Conservation (phyloP, 1,140 invertebrate species). For the Lethocerus indicus region DNA sequence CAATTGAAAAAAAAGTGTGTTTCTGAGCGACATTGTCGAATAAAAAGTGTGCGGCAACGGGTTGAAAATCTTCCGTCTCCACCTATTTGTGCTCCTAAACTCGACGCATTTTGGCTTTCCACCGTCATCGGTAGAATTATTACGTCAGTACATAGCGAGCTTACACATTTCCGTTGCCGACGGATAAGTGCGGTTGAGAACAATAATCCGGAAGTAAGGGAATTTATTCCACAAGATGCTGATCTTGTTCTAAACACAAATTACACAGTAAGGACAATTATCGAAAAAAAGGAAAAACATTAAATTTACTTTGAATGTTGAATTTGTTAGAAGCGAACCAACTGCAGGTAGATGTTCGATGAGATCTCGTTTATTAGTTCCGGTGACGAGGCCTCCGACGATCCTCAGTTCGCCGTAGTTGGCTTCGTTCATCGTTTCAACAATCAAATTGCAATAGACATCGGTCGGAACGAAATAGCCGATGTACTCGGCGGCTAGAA, state of each 20-base stretch:
- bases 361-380: slow-evolving; percentile 19
- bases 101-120: too few relatives aligned
- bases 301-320: slow-evolving; percentile 2
- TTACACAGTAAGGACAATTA: neutral
- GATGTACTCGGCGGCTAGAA: slow-evolving; percentile 41
- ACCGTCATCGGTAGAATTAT: too few relatives aligned
- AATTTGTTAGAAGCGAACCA: neutral
- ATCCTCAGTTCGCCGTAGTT: slow-evolving; percentile 31
- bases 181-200: too few relatives aligned
- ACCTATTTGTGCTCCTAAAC: too few relatives aligned
- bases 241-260: neutral
- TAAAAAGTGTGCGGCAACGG: too few relatives aligned
- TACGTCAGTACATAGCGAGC: too few relatives aligned
- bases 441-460: slow-evolving; percentile 35
- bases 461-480: slow-evolving; percentile 51
- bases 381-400: slow-evolving; percentile 28
- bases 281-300: neutral
- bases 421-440: slow-evolving; percentile 33
- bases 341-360: neutral
- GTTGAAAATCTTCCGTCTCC: too few relatives aligned
- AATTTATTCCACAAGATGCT: too few relatives aligned
- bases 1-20: too few relatives aligned
- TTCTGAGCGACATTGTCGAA: too few relatives aligned
- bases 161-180: too few relatives aligned
- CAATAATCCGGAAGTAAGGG: too few relatives aligned